Conservation (phyloP, 1,140 invertebrate species). For the Drosophila sucinea region DNA sequence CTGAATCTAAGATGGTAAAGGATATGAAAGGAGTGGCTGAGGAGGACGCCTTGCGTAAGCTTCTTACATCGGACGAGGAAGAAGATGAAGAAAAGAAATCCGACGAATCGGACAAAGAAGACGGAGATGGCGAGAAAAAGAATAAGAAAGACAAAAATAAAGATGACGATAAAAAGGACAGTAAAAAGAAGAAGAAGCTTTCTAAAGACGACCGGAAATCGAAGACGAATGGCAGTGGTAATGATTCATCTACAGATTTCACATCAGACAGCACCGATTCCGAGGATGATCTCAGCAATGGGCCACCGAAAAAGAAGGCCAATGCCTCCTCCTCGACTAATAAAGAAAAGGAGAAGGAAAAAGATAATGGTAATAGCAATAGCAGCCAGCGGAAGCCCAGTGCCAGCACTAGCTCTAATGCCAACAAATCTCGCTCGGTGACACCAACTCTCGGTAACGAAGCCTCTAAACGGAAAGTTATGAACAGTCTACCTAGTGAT, state of each 20-base stretch:
- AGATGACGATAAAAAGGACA: slow-evolving; percentile 85
- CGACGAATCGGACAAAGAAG: slow-evolving; percentile 85
- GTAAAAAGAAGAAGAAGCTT: slow-evolving; percentile 87
- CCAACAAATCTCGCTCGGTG: slow-evolving; percentile 86
- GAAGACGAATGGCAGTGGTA: slow-evolving; percentile 57
- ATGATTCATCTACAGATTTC: slow-evolving; percentile 88
- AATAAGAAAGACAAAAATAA: slow-evolving; percentile 86
- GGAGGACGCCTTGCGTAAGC: slow-evolving; percentile 92
- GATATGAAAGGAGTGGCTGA: slow-evolving; percentile 93
- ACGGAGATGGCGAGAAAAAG: slow-evolving; percentile 85
- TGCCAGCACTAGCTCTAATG: slow-evolving; percentile 73
- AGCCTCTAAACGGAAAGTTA: slow-evolving; percentile 82
- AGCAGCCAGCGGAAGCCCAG: slow-evolving; percentile 53
- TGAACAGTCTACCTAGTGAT: slow-evolving; percentile 84
- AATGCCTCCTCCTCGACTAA: slow-evolving; percentile 49
- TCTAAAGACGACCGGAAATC: slow-evolving; percentile 86
- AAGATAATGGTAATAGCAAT: slow-evolving; percentile 62
- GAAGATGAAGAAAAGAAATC: slow-evolving; percentile 91
- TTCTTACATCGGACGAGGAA: slow-evolving; percentile 95
- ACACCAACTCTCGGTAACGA: slow-evolving; percentile 85
- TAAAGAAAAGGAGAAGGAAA: slow-evolving; percentile 64
- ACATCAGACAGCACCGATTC: slow-evolving; percentile 90
- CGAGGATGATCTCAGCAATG: slow-evolving; percentile 84
- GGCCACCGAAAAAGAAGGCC: slow-evolving; percentile 81
- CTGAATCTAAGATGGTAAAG: slow-evolving; percentile 89